Percentiles rank a stretch among this genome's conserved stretches.
Evolutionary conservation across 2,797 vertebrate species (phyloP).

Genomic region (Limosa lapponica): DNA sequence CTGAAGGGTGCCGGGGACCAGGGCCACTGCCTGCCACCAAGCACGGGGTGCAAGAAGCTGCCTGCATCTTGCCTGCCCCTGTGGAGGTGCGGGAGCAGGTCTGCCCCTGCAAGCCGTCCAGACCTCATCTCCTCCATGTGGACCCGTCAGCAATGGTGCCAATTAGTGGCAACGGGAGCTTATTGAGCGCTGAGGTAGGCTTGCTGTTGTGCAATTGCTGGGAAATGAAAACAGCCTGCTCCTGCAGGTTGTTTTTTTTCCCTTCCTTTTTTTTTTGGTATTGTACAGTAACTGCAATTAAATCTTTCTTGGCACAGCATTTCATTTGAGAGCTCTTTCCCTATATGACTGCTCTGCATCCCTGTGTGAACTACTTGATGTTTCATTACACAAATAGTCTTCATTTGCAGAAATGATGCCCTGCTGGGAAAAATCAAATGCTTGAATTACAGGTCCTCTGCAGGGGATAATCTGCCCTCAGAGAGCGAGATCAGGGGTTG

Average conservation of each 20-base stretch:
- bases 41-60: rapidly evolving
- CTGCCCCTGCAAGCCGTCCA: background rate
- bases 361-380: conserved; percentile 31
- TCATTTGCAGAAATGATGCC: conserved; percentile 45
- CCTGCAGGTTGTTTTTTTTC: background rate
- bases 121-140: rapidly evolving
- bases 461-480: conserved; percentile 6
- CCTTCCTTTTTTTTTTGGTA: background rate
- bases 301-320: background rate
- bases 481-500: background rate
- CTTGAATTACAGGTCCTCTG: conserved; percentile 52
- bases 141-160: background rate
- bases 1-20: rapidly evolving
- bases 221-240: conserved; percentile 40
- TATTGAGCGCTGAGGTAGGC: background rate
- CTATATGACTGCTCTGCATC: background rate
- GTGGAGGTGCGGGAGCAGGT: rapidly evolving
- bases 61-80: rapidly evolving
- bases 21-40: background rate
- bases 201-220: conserved; percentile 18
- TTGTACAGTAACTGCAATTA: conserved; percentile 1
- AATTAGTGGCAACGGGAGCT: background rate
- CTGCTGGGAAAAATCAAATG: conserved; percentile 49
- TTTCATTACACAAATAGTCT: conserved; percentile 54
- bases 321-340: conserved; percentile 34